Evolutionary conservation across 1,140 invertebrate species (phyloP).

Genomic region (Monomorium pharaonis): DNA sequence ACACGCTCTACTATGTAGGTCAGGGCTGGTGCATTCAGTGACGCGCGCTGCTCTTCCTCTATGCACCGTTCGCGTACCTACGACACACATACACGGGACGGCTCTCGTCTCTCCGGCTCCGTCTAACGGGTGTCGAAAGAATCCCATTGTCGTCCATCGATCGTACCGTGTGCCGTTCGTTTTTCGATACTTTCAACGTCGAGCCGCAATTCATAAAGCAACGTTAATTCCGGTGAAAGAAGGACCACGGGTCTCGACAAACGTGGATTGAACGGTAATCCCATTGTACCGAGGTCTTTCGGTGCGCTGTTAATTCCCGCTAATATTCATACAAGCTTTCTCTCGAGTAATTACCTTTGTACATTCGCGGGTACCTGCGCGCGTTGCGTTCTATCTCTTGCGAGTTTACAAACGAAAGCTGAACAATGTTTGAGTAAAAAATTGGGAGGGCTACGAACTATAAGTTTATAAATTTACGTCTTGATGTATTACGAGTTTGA

Average conservation of each 20-base stretch:
- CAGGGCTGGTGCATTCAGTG: constrained; percentile 85
- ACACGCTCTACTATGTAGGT: constrained; percentile 85
- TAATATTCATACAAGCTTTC: background rate
- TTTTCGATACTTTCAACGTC: background rate
- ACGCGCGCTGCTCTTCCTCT: constrained; percentile 83
- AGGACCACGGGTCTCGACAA: background rate
- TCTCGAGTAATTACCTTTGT: background rate
- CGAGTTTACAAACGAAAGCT: constrained; percentile 10
- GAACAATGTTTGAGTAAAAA: background rate
- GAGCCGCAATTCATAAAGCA: background rate
- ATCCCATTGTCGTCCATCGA: background rate
- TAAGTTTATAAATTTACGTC: background rate
- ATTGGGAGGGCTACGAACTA: background rate
- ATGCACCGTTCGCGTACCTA: constrained; percentile 77
- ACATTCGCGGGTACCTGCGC: background rate
- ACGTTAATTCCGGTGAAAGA: background rate
- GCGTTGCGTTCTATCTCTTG: background rate
- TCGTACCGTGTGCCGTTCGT: background rate
- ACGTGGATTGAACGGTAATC: background rate
- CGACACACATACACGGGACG: constrained; percentile 19
- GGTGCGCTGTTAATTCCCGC: background rate
- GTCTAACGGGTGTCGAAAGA: constrained; percentile 74
- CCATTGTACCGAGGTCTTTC: background rate
- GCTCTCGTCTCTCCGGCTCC: constrained; percentile 45
- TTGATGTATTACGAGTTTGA: background rate